Base-by-base conservation (phyloP, 2,888 invertebrate genomes). In the Conops quadrifasciatus region DNA sequence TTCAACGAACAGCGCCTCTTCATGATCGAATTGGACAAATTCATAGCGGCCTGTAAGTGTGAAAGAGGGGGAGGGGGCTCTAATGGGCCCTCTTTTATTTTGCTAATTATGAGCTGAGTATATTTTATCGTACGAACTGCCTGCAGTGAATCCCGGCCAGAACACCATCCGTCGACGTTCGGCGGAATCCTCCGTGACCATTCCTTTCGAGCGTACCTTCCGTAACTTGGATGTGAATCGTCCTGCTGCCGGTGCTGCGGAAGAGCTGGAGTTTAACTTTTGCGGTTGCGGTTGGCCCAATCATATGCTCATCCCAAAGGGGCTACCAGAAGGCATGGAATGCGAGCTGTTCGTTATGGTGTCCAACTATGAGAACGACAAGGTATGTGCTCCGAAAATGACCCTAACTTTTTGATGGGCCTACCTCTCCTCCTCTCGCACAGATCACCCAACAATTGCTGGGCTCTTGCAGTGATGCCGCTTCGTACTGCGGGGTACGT, bases 251-350 rank as follows among this genome's bases (percentile, higher is more conserved):
- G 89, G 89, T 56, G 84, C 87, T n/a, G 82, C 88, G 0, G 87
- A 85, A 0, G 85, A 87, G 0, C 87, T 87, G 0, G 87, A 87
- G 74, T 93, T 92, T 86, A 93, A 94, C 87, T 93, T 93, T 89
- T 95, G 95, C 86, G 94, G 94, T 73, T 95, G 95, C 80, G 94
- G 94, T 71, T 94, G 94, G 94, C 94, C 94, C 0, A 91, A 93
- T 71, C 93, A 94, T 83, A 89, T 94, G 91, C 88, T 94, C 9
- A 80, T 93, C 5, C 92, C 94, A 0, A 92, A 90, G 84, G 94
- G 94, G 2, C 90, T 85, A 13, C 82, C 88, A 0, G 87, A 88
- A 71, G 94, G 94, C 0, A 89, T 89, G 82, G 87, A 87, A 0
- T 89, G 91, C 80, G 89, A 92, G 73, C 86, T 94, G 16, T 94